These are phyloP conservation scores for Capitella teleta DNA, from an alignment of 1,140 invertebrate species.

Conservation along the genomic window DNA sequence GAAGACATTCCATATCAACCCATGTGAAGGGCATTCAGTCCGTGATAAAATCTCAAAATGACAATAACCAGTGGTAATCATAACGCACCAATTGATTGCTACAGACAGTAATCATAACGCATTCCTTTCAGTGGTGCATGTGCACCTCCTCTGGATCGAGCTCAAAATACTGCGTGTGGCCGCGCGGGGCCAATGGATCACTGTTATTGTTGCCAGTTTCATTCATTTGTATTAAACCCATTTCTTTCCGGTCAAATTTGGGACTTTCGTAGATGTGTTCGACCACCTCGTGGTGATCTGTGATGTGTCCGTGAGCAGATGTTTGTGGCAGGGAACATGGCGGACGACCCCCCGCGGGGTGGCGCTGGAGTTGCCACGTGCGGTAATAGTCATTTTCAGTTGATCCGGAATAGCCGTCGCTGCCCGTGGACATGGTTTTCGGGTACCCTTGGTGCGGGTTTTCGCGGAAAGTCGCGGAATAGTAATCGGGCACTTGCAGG, in stretches of 20 bases:
- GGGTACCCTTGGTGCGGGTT: not conserved
- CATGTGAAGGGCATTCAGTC: too few species aligned
- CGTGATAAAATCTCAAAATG: too few species aligned
- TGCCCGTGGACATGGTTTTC: not conserved
- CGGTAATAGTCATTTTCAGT: slow-evolving; percentile 14
- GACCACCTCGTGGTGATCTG: not conserved
- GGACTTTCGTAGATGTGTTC: slow-evolving; percentile 14
- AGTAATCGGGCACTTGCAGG: slow-evolving; percentile 1
- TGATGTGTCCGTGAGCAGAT: not conserved
- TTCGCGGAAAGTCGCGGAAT: not conserved
- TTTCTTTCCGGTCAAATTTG: slow-evolving; percentile 10
- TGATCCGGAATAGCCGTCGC: slow-evolving; percentile 1
- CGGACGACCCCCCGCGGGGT: not conserved
- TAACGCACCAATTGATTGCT: too few species aligned
- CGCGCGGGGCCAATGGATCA: not conserved
- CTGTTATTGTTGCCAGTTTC: not conserved
- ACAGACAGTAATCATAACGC: too few species aligned
- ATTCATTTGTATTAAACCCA: too few species aligned
- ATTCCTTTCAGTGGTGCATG: too few species aligned
- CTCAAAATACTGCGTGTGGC: not conserved
- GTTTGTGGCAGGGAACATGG: not conserved
- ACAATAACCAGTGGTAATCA: too few species aligned
- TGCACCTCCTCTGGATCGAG: not conserved
- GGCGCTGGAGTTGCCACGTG: slow-evolving; percentile 11
- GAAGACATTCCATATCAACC: too few species aligned